A percentile compares a stretch with the other conserved stretches of the same genome.
Evolutionary conservation across 2,888 invertebrate genomes (phyloP).

Genomic region (Nomada ferruginata): DNA sequence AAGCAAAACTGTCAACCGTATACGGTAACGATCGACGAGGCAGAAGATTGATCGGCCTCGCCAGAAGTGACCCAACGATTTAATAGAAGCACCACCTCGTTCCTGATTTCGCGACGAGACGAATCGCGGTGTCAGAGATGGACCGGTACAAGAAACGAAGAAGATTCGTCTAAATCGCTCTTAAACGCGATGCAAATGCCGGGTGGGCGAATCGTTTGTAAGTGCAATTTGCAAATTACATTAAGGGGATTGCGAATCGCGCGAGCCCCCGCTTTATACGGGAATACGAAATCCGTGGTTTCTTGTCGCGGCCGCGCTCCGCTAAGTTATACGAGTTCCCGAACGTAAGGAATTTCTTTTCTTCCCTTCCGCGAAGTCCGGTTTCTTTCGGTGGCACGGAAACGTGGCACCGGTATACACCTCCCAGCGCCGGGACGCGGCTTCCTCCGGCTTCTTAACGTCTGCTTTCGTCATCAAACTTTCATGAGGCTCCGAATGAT

Average conservation of each 20-base stretch:
- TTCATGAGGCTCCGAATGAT: constrained; percentile 78
- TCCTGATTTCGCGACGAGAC: constrained; percentile 1
- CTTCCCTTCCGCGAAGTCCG: constrained; percentile 42
- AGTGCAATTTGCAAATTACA: constrained; percentile 46
- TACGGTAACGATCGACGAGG: constrained; percentile 1
- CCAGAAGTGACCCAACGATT: constrained; percentile 39
- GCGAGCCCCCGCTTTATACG: constrained; percentile 42
- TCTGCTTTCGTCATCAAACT: constrained; percentile 78
- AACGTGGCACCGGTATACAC: constrained; percentile 67
- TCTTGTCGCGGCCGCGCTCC: constrained; percentile 45
- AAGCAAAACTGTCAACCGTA: constrained; percentile 12
- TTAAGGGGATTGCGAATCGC: constrained; percentile 20
- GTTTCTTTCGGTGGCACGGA: constrained; percentile 56
- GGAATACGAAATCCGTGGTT: constrained; percentile 50
- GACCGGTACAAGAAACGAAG: constrained; percentile 24
- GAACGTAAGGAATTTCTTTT: constrained; percentile 51
- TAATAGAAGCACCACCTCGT: constrained; percentile 20
- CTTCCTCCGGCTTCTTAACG: constrained; percentile 67
- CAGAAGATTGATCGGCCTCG: constrained; percentile 40
- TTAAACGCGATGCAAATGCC: constrained; percentile 56
- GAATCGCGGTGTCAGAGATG: background rate
- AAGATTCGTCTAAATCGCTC: constrained; percentile 40
- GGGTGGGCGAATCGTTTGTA: constrained; percentile 44
- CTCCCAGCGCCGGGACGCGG: constrained; percentile 52
- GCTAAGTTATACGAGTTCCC: constrained; percentile 66